Evolutionary conservation across 2,113 vertebrate genomes (phyloP), one percentile per base, ranked within the genome.

Genomic region (Bos javanicus): DNA sequence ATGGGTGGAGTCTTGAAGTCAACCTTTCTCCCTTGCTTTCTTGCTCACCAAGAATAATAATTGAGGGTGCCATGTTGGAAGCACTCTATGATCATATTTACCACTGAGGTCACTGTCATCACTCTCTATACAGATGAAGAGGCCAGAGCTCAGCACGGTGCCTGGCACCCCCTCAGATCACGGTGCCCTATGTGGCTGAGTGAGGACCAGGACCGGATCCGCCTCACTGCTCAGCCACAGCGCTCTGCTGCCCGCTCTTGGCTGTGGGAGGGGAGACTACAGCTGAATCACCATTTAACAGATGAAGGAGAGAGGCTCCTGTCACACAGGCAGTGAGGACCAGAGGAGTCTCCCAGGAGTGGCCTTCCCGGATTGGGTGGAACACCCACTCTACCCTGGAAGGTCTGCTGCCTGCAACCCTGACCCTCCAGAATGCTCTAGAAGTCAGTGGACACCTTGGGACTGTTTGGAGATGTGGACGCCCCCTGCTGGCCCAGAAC

Each of bases 401-500:
- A 91, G 95, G 50, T 52, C 5, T 1, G 21, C 9, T 26, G 7
- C 25, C 28, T 87, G 87, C 57, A 92, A 80, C n/a, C 46, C 67
- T 90, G 76, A 67, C 28, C 78, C 16, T 4, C 6, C 7, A 30
- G 25, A 64, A 52, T 59, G 54, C n/a, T 97, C 91, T 82, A 21
- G 39, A 93, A 60, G 62, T 50, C 48, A 15, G 17, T 23, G 39
- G 54, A 62, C 43, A 71, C 28, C n/a, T 76, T 56, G 90, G 80
- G 43, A 19, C 60, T 84, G 30, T 95, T 87, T 56, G 60, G 76
- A 80, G 90, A 87, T 67, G 89, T 36, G 86, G 95, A 94, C 71
- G 67, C 83, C 96, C 92, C 64, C 86, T 97, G 92, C 87, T 97
- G 87, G 96, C 64, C 30, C 17, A 33, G 50, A 64, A 46, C 23